phyloP scores from a whole-genome alignment of 2,113 vertebrate genomes.

The Archilochus colubris region DNA sequence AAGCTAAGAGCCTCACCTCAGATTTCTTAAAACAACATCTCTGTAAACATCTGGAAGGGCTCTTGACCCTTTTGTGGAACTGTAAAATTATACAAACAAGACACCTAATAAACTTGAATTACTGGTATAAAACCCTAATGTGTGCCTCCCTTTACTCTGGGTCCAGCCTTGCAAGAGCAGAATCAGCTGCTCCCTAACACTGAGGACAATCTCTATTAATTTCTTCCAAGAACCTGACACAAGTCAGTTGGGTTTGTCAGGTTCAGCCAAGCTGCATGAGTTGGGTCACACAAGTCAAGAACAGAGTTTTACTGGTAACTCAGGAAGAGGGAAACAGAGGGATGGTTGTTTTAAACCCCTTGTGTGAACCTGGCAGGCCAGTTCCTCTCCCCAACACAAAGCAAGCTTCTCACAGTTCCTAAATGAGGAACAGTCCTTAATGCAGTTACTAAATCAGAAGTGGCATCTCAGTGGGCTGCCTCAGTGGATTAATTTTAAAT shows the following conservation, averaged over 20 bases:
- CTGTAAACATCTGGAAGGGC: background rate
- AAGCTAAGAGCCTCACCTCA: background rate
- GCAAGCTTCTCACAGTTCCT: conserved; percentile 54
- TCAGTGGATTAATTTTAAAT: conserved; percentile 72
- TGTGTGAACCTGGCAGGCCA: conserved; percentile 39
- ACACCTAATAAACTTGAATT: background rate
- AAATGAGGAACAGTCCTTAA: conserved; percentile 63
- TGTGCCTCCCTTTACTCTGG: background rate
- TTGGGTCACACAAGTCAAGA: background rate
- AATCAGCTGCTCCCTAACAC: background rate
- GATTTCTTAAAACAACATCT: conserved; percentile 15
- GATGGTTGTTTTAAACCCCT: conserved; percentile 21
- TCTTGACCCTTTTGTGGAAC: background rate
- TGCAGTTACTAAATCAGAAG: conserved; percentile 66
- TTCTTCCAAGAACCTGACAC: background rate
- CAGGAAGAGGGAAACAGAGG: conserved; percentile 10
- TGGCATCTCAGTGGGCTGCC: conserved; percentile 70
- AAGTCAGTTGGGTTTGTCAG: background rate
- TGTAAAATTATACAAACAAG: background rate
- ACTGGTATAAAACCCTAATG: background rate
- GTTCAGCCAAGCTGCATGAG: conserved; percentile 32
- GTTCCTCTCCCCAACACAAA: conserved; percentile 43
- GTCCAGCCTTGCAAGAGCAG: background rate
- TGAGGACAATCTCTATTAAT: conserved; percentile 14
- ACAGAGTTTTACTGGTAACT: background rate